These are phyloP conservation scores for Fregata magnificens DNA, from an alignment of 2,113 vertebrate species.

Conservation along the genomic window DNA sequence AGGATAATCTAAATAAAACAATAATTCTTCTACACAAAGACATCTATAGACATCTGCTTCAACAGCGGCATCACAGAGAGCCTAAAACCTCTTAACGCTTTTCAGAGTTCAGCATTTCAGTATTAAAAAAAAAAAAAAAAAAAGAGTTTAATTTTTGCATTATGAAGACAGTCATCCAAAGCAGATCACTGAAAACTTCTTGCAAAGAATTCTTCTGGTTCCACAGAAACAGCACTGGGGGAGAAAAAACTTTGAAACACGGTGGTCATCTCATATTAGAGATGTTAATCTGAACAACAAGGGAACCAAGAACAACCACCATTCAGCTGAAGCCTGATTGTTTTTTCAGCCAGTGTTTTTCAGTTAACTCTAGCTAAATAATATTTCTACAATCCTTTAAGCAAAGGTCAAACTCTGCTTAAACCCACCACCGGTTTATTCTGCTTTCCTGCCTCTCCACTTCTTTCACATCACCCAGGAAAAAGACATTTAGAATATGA, in stretches of 20 bases:
- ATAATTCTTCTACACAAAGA: neutral
- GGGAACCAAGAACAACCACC: neutral
- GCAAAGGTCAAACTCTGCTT: neutral
- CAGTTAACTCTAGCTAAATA: neutral
- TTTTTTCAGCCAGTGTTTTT: neutral
- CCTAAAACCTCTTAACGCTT: neutral
- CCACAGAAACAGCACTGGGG: neutral
- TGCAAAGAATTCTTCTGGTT: neutral
- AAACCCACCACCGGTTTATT: neutral
- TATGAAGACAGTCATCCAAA: neutral
- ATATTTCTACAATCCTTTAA: neutral
- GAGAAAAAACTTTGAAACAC: neutral
- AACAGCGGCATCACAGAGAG: neutral
- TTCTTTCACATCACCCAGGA: neutral
- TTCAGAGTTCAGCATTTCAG: neutral
- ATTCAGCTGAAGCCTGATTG: neutral
- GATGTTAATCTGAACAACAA: neutral
- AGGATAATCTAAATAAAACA: neutral
- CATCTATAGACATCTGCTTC: neutral
- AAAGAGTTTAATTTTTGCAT: neutral
- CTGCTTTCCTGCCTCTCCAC: neutral
- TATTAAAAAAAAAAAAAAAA: neutral
- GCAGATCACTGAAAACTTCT: neutral
- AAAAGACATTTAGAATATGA: neutral
- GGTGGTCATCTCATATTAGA: rapidly evolving